phyloP scores from a whole-genome alignment of 2,888 invertebrate genomes.

The Cheiracanthium punctorium region DNA sequence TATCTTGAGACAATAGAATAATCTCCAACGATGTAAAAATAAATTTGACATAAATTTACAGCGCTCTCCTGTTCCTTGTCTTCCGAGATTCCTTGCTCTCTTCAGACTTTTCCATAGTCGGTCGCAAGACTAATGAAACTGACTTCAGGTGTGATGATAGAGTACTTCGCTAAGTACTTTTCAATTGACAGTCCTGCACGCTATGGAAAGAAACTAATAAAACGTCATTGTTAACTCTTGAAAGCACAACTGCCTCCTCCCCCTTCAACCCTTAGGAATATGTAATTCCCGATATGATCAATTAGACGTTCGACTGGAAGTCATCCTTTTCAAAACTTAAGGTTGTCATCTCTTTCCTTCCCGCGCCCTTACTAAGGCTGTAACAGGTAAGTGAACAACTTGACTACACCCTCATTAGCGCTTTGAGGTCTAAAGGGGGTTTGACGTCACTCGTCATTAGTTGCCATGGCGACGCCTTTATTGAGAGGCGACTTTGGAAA shows the following conservation, averaged over 20 bases:
- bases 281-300: conserved; percentile 50
- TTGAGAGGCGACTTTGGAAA: conserved; percentile 39
- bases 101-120: too few relatives aligned
- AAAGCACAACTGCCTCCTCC: neutral
- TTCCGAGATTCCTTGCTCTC: too few relatives aligned
- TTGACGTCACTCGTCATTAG: conserved; percentile 67
- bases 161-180: neutral
- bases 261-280: conserved; percentile 23
- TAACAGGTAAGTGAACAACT: conserved; percentile 26
- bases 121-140: neutral
- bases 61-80: too few relatives aligned
- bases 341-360: conserved; percentile 4
- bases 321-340: neutral
- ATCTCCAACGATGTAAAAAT: too few relatives aligned
- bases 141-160: neutral
- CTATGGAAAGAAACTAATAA: neutral
- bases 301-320: conserved; percentile 52
- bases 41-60: too few relatives aligned
- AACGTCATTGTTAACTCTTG: conserved; percentile 7
- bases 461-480: conserved; percentile 64
- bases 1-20: too few relatives aligned
- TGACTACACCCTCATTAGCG: conserved; percentile 61
- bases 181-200: neutral
- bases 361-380: neutral
- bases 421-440: conserved; percentile 59